These are phyloP conservation scores for Crossocerus cetratus DNA, from an alignment of 2,888 invertebrate species.

Conservation along the genomic window DNA sequence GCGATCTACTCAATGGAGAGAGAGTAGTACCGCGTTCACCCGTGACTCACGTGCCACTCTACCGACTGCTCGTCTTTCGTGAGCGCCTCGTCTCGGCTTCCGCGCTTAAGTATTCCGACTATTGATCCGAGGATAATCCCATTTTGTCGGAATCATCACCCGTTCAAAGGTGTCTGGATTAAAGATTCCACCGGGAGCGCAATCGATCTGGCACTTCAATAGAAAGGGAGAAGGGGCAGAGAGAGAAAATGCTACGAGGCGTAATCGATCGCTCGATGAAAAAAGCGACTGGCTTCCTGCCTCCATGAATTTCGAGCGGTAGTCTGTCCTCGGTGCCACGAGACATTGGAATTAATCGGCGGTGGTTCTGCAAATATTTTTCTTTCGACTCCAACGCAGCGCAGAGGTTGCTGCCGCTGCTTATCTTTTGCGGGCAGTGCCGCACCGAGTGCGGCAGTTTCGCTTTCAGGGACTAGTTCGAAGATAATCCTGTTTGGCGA, in stretches of 20 bases:
- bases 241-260: background rate
- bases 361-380: slow-evolving; percentile 2
- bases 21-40: slow-evolving; percentile 37
- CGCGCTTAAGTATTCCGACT: slow-evolving; percentile 35
- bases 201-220: background rate
- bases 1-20: background rate
- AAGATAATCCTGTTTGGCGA: slow-evolving; percentile 49
- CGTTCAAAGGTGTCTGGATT: slow-evolving; percentile 42
- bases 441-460: slow-evolving; percentile 23
- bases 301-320: slow-evolving; percentile 9
- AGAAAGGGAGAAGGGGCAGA: background rate
- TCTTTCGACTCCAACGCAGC: too few relatives aligned
- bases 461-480: slow-evolving; percentile 33
- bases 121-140: slow-evolving; percentile 51
- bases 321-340: background rate
- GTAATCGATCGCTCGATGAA: background rate
- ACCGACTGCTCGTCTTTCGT: slow-evolving; percentile 53
- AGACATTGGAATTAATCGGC: slow-evolving; percentile 2
- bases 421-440: slow-evolving; percentile 22
- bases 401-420: background rate
- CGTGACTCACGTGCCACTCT: slow-evolving; percentile 60
- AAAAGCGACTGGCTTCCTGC: background rate
- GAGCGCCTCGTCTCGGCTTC: slow-evolving; percentile 46
- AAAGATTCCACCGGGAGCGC: slow-evolving; percentile 14
- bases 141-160: slow-evolving; percentile 36